Evolutionary conservation across 2,888 invertebrate genomes (phyloP), one percentile per base, ranked within the genome.

Genomic region (Luffia ferchaultella): DNA sequence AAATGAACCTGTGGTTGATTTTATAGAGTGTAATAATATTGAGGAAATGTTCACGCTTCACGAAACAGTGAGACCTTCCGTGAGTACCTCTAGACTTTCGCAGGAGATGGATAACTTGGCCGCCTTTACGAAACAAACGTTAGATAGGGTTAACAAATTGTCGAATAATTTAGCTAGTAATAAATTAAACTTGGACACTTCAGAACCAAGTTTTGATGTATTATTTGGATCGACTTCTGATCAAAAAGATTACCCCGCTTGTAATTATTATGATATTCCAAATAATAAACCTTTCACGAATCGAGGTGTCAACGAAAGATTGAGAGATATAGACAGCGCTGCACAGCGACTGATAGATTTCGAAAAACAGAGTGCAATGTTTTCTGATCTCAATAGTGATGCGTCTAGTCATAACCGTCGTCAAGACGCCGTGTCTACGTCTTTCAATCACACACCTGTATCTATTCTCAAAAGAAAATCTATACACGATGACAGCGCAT

Each of bases 381-480:
- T 82, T 76, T 80, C 77, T 78, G 83, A 83, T 82, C 82, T 83
- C 82, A 79, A 64, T 70, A 75, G 75, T 62, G 78, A 79, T 70
- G 67, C 68, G 59, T 78, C 79, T 79, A 82, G 80, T 83, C 82
- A 83, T 76, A 75, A 71, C 66, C 80, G 79, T 62, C 82, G 79
- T 66, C 64, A 71, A 59, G 83, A 84, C 65, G 68, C 70, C 58
- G 20, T 45, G 19, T 68, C 68, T 60, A 65, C 68, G 58, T 68
- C 73, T 52, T 73, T 72, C 62, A 68, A 67, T 70, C 86, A 68
- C 65, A 85, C 68, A 60, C 86, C 70, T 64, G 88, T 88, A 52
- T 91, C 91, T 52, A 91, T 91, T 62, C 73, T 91, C 44, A 91
- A 91, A 70, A 87, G 90, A 59, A 91, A 90, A 67, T 85, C 86